Base-by-base conservation (phyloP, 2,888 invertebrate species). In the Scelioninae gen. 2 region DNA sequence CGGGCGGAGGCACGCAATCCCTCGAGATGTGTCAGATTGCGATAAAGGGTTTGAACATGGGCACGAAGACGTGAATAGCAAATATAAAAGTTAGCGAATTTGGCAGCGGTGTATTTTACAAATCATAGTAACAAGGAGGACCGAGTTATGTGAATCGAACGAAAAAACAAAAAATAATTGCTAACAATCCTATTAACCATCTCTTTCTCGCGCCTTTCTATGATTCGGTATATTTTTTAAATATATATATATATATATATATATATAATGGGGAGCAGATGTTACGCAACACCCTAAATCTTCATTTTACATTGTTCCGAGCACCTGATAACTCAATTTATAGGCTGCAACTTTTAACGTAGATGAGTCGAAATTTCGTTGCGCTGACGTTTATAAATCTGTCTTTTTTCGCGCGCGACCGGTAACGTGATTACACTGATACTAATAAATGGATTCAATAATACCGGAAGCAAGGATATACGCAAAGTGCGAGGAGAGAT, bases 21-120 rank as follows among this genome's bases (percentile, higher is more conserved):
- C n/a, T 61, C 78, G 77, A 16, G 78, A 81, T 0, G 48, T 75
- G n/a, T n/a, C n/a, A n/a, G n/a, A n/a, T n/a, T n/a, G n/a, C 96
- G 9, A 88, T 89, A 61, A 94, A 93, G 83, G 96, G 96, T 81
- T 86, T 92, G 52, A 96, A 96, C n/a, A n/a, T n/a, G n/a, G n/a
- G n/a, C n/a, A n/a, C n/a, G n/a, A n/a, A n/a, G n/a, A n/a, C n/a
- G n/a, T n/a, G n/a, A n/a, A n/a, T n/a, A n/a, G n/a, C n/a, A n/a
- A n/a, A n/a, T n/a, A n/a, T n/a, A n/a, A n/a, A n/a, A n/a, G n/a
- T n/a, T n/a, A n/a, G n/a, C n/a, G n/a, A n/a, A n/a, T n/a, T n/a
- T n/a, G n/a, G n/a, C n/a, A n/a, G n/a, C n/a, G n/a, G n/a, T n/a
- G n/a, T n/a, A n/a, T n/a, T n/a, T n/a, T n/a, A n/a, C n/a, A n/a